Base-by-base conservation (phyloP, 2,888 invertebrate species). In the Tanytarsus gracilentus region DNA sequence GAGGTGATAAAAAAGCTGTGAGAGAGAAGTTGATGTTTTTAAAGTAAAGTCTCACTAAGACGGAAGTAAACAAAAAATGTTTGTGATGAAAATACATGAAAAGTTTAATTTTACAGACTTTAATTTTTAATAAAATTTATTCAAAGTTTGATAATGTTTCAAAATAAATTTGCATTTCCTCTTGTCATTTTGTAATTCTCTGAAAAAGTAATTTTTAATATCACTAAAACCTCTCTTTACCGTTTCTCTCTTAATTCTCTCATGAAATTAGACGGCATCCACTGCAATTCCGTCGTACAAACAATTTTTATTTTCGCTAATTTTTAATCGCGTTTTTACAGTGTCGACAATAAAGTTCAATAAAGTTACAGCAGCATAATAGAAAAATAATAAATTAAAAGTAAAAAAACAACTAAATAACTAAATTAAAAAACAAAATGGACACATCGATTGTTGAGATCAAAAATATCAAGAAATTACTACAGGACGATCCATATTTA, bases 401-500 rank as follows among this genome's bases (percentile, higher is more conserved):
- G 44, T 21, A 21, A n/a, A 44, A 44, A 21, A 21, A 11, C 21
- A 44, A 11, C 21, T n/a, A 11, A 21, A 44, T 44, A 44, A 44
- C 11, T 9, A 14, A 23, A 21, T 9, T 11, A 53, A 53, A n/a
- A 33, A 9, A 7, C 7, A 33, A 21, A 33, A 33, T 52, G 52
- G 52, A 52, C n/a, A 21, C 18, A n/a, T 21, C 18, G 23, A 26
- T 33, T 14, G 36, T 21, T 25, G 48, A 85, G 66, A 88, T 92
- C 64, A 93, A 96, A 59, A 81, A 89, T 65, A 79, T 97, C 66
- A 75, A 85, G 25, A 78, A 79, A 67, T 79, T 97, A 65, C 77
- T 97, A 21, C 78, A 86, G 64, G 76, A 88, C 65, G 97, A 98
- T 76, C 81, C 83, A 5, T 95, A 95, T 77, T 80, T 98, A 66